Evolutionary conservation across 2,888 invertebrate species (phyloP), one percentile per base, ranked within the genome.

Genomic region (Allacma fusca): DNA sequence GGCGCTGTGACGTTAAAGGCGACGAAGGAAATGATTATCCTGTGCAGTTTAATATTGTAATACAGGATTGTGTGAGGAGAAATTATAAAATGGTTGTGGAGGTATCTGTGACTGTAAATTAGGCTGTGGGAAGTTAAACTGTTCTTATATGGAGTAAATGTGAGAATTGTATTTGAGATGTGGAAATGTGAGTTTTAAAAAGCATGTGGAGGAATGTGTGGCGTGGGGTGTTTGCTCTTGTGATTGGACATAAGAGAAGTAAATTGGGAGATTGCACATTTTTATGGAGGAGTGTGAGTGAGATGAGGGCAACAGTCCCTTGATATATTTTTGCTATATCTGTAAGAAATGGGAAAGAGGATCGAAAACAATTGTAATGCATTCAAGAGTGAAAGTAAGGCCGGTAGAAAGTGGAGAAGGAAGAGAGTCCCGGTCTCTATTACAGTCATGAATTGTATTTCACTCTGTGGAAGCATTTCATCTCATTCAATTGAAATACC

Each of bases 401-500:
- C 26, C 13, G 62, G 26, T 26, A 16, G 57, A 23, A 62, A 26
- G 26, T 24, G 5, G 12, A 28, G 28, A 65, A 28, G 26, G 26
- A 65, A n/a, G 26, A n/a, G 28, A 28, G 21, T 9, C 62, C n/a
- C 65, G 65, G 16, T 65, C 65, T 65, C 29, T 65, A 19, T 19
- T 65, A 28, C 28, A 26, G 4, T 28, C 65, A 65, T 50, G 50
- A 19, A 68, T 68, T 34, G 19, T 68, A 68, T 68, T 68, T 34
- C 40, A n/a, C 34, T 68, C 68, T 40, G 21, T 16, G 40, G 43
- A 43, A 24, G 40, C 69, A 43, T 24, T 43, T 70, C 43, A 2
- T 24, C 43, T 70, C 69, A 70, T 57, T 71, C 71, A 71, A 71
- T 71, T 71, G 57, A 57, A 71, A 71, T 71, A 71, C 71, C 71